Evolutionary conservation across 1,140 invertebrate species (phyloP).

Genomic region (Drosophila sp.): DNA sequence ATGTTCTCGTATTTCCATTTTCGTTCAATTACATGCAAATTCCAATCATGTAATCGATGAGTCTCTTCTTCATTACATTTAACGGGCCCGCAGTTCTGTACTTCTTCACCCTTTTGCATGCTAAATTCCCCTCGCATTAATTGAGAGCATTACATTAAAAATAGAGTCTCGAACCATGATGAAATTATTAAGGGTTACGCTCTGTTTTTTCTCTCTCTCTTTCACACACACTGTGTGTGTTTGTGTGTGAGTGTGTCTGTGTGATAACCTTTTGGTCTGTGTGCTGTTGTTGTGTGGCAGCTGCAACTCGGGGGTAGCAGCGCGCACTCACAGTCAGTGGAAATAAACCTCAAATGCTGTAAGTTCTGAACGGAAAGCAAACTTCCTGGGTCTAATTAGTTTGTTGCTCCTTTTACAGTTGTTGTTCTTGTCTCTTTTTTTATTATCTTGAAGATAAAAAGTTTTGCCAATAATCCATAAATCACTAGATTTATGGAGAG

Average conservation of each 20-base stretch:
- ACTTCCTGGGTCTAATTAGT: constrained; percentile 70
- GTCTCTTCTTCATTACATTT: not conserved
- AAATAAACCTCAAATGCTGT: constrained; percentile 28
- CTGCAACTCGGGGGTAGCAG: constrained; percentile 65
- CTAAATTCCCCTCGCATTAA: not conserved
- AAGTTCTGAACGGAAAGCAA: constrained; percentile 50
- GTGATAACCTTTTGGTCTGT: constrained; percentile 64
- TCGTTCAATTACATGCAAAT: constrained; percentile 1
- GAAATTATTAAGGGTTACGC: constrained; percentile 49
- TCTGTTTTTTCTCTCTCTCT: not conserved
- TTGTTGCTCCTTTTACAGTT: constrained; percentile 14
- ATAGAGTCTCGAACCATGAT: constrained; percentile 25
- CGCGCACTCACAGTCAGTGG: constrained; percentile 5
- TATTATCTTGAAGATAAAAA: not conserved
- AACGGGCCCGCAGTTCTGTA: too few relatives aligned
- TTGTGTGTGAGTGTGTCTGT: constrained; percentile 22
- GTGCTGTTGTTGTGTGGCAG: constrained; percentile 53
- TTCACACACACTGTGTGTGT: not conserved
- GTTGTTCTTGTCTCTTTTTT: not conserved
- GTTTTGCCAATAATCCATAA: constrained; percentile 20
- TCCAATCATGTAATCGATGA: not conserved
- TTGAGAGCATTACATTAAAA: constrained; percentile 11
- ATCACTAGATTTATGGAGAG: constrained; percentile 37
- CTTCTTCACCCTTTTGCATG: not conserved
- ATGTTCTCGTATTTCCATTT: not conserved